Percentiles rank a stretch among this genome's conserved stretches.
Conservation (phyloP, 2,797 vertebrate genomes). For the Erithacus rubecula region DNA sequence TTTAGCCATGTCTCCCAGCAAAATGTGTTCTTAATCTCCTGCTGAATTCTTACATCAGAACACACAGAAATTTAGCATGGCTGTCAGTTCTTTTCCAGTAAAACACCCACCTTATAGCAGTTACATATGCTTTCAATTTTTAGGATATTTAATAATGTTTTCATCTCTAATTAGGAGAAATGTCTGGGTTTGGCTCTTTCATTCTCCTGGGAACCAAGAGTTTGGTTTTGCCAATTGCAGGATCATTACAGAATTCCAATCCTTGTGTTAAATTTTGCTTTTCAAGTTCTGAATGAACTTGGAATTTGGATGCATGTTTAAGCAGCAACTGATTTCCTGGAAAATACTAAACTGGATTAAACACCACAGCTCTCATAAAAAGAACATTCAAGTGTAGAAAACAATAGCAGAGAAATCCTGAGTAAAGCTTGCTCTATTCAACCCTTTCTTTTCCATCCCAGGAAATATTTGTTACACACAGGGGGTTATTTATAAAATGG, state of each 20-base stretch:
- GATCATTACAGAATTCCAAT: slow-evolving; percentile 21
- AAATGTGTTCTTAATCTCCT: slow-evolving; percentile 67
- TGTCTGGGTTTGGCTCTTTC: slow-evolving; percentile 39
- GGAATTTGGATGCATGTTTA: slow-evolving; percentile 2
- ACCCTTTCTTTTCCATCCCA: background rate
- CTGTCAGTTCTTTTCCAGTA: slow-evolving; percentile 64
- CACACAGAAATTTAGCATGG: slow-evolving; percentile 40
- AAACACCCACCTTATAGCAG: slow-evolving; percentile 53
- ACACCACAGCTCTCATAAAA: background rate
- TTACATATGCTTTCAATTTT: slow-evolving; percentile 52
- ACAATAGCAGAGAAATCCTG: slow-evolving; percentile 7
- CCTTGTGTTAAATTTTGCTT: slow-evolving; percentile 10
- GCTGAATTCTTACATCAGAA: slow-evolving; percentile 57
- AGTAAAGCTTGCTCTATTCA: background rate
- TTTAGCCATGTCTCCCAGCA: background rate
- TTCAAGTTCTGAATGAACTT: slow-evolving; percentile 40
- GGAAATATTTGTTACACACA: background rate
- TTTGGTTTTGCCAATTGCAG: background rate
- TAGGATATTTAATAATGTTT: slow-evolving; percentile 56
- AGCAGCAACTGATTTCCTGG: slow-evolving; percentile 23
- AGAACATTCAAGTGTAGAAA: background rate
- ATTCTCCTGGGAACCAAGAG: background rate
- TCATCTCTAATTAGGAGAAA: slow-evolving; percentile 57
- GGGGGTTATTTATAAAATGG: background rate
- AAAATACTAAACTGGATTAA: background rate